Percentiles rank a stretch among this genome's conserved stretches.
Conservation (phyloP, 1,140 invertebrate species). For the Parapsyche elsis region DNA sequence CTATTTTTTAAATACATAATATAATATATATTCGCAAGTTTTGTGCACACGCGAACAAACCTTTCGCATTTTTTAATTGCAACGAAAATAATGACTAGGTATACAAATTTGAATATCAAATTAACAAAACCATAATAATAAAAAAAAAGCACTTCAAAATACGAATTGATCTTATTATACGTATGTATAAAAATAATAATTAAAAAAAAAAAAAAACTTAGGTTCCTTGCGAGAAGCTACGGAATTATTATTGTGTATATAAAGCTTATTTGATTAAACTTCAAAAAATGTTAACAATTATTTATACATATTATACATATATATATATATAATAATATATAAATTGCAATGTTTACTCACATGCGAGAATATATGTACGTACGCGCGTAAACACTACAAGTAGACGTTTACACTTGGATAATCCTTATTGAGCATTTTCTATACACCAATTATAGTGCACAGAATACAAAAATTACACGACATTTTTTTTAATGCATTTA, state of each 20-base stretch:
- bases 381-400: not conserved
- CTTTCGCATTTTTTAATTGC: not conserved
- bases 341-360: not conserved
- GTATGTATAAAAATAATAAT: not conserved
- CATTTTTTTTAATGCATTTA: not conserved
- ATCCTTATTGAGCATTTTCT: not conserved
- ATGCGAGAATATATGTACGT: not conserved
- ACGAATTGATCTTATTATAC: no score
- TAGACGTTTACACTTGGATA: not conserved
- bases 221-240: not conserved
- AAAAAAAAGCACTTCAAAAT: not conserved
- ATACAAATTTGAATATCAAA: constrained; percentile 6
- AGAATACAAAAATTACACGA: constrained; percentile 6
- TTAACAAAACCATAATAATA: not conserved
- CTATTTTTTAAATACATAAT: not conserved
- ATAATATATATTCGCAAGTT: not conserved
- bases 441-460: constrained; percentile 7
- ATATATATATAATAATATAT: constrained; percentile 8
- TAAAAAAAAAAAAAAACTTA: not conserved
- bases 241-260: not conserved
- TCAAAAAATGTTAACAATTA: constrained; percentile 11
- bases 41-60: not conserved
- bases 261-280: constrained; percentile 19
- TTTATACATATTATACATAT: not conserved
- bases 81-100: constrained; percentile 1